Conservation (phyloP, 2,797 vertebrate species). For the Oreortyx pictus region DNA sequence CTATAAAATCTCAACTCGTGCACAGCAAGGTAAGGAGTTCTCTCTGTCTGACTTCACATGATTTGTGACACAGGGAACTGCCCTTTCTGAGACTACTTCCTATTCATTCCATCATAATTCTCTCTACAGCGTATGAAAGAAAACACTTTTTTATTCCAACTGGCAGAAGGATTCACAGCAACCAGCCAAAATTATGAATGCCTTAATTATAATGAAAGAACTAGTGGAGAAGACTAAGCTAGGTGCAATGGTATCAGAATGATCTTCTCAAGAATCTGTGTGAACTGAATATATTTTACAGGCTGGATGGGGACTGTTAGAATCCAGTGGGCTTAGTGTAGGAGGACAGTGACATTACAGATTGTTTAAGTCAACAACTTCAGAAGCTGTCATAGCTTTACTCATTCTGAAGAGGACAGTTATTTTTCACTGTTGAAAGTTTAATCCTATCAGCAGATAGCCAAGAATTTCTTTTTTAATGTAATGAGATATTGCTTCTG, state of each 20-base stretch:
- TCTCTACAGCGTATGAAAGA: neutral
- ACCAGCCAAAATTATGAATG: neutral
- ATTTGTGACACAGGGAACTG: neutral
- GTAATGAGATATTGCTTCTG: constrained; percentile 3
- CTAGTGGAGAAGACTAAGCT: neutral
- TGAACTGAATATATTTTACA: neutral
- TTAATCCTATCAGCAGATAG: neutral
- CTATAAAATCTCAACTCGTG: neutral
- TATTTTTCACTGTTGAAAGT: neutral
- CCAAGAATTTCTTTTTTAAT: neutral
- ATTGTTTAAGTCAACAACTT: constrained; percentile 29
- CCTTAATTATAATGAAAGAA: neutral
- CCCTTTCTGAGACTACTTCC: neutral
- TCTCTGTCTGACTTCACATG: neutral
- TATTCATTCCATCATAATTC: neutral
- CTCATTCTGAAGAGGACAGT: neutral
- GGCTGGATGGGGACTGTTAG: neutral
- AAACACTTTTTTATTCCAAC: neutral
- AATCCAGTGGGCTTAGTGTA: neutral
- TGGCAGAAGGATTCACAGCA: neutral
- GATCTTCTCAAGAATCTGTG: neutral
- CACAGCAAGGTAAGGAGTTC: neutral
- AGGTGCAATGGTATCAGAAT: neutral
- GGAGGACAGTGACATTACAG: neutral
- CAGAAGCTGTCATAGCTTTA: constrained; percentile 5